Evolutionary conservation across 2,797 vertebrate genomes (phyloP).

Genomic region (Falco concolor): DNA sequence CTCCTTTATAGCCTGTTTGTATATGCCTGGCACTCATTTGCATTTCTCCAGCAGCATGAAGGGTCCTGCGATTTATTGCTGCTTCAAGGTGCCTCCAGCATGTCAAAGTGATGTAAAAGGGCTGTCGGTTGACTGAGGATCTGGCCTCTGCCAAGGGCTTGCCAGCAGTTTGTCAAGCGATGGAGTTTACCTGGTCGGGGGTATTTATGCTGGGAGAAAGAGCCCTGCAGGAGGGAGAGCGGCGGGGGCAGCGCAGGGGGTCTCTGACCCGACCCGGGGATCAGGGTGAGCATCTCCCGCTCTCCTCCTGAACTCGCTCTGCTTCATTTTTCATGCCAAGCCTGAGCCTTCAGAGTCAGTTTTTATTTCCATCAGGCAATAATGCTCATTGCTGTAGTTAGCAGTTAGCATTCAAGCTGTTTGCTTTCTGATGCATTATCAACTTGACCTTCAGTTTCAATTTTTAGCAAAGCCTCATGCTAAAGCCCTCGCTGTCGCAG

Average conservation of each 20-base stretch:
- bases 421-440: slow-evolving; percentile 65
- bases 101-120: not conserved
- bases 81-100: not conserved
- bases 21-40: not conserved
- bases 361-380: slow-evolving; percentile 64
- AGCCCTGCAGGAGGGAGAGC: no score
- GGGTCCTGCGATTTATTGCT: not conserved
- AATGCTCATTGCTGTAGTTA: slow-evolving; percentile 64
- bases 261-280: not conserved
- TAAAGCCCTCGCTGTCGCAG: not conserved
- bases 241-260: fast-evolving
- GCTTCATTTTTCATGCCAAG: slow-evolving; percentile 39
- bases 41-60: not conserved
- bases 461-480: slow-evolving; percentile 20
- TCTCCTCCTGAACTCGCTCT: not conserved
- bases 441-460: slow-evolving; percentile 63
- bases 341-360: not conserved
- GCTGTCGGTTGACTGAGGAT: not conserved
- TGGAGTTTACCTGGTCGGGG: fast-evolving
- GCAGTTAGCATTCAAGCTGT: slow-evolving; percentile 64
- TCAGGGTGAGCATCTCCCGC: not conserved
- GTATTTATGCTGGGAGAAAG: not conserved
- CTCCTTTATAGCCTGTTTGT: not conserved
- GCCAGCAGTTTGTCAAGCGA: not conserved
- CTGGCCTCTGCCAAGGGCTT: not conserved